Evolutionary conservation across 2,113 vertebrate genomes (phyloP).

Genomic region (Bungarus multicinctus): DNA sequence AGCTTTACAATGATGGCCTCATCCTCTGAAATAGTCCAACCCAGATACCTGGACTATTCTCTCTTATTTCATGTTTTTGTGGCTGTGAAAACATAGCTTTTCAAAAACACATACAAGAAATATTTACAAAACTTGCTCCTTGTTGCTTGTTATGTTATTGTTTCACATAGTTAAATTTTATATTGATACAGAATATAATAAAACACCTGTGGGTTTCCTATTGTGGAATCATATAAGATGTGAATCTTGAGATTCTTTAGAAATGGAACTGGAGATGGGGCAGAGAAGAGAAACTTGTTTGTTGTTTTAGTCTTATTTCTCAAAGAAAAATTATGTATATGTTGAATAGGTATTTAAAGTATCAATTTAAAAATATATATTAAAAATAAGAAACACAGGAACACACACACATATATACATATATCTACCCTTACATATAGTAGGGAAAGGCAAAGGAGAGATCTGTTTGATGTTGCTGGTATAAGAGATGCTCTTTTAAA

Average conservation of each 20-base stretch:
- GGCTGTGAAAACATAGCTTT: neutral
- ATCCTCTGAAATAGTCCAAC: neutral
- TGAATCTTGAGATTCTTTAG: neutral
- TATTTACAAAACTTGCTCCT: neutral
- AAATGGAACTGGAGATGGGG: neutral
- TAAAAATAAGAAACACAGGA: neutral
- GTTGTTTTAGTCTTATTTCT: neutral
- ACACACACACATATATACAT: neutral
- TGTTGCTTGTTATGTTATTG: neutral
- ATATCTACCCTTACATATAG: neutral
- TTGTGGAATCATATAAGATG: neutral
- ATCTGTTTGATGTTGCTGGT: neutral
- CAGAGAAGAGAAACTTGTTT: neutral
- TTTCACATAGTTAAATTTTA: neutral
- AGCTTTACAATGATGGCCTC: neutral
- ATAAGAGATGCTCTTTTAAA: neutral
- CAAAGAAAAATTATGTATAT: neutral
- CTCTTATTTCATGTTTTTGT: neutral
- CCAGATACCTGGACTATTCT: neutral
- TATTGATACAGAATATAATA: neutral
- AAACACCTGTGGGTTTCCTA: neutral
- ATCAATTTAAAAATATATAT: neutral
- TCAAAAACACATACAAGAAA: neutral
- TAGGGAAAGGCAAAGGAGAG: neutral
- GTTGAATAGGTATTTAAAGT: neutral